Evolutionary conservation across 2,797 vertebrate genomes (phyloP).

Genomic region (Centroberyx gerrardi): DNA sequence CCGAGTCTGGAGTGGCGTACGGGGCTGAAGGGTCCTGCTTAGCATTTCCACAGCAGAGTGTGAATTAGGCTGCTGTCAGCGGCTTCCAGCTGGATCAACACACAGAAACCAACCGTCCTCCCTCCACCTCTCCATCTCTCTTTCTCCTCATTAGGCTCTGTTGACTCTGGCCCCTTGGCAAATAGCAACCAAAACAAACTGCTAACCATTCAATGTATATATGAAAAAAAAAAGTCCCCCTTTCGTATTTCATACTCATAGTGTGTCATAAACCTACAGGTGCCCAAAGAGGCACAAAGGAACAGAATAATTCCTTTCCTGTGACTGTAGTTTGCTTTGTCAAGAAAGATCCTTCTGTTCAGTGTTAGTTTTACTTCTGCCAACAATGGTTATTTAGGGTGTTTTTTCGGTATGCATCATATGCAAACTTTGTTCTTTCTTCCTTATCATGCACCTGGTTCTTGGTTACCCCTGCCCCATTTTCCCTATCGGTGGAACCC

Average conservation of each 20-base stretch:
- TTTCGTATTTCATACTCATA: not conserved
- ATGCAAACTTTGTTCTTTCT: not conserved
- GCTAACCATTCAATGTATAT: not conserved
- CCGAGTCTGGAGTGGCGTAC: slow-evolving; percentile 20
- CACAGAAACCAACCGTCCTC: not conserved
- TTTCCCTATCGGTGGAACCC: not conserved
- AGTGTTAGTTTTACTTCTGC: not conserved
- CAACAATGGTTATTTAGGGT: not conserved
- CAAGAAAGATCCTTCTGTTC: not conserved
- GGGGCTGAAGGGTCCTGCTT: slow-evolving; percentile 12
- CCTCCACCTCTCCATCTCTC: slow-evolving; percentile 7
- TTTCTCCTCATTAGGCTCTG: slow-evolving; percentile 30
- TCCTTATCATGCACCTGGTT: not conserved
- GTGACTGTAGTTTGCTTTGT: not conserved
- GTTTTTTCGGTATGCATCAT: slow-evolving; percentile 1
- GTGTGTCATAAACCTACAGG: not conserved
- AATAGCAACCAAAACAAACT: slow-evolving; percentile 28
- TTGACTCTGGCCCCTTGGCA: slow-evolving; percentile 26
- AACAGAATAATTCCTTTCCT: not conserved
- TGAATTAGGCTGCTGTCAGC: slow-evolving; percentile 42
- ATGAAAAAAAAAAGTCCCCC: not conserved
- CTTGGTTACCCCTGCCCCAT: not conserved
- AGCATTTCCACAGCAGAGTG: slow-evolving; percentile 34
- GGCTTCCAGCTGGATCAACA: slow-evolving; percentile 59
- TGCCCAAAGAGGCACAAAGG: not conserved